phyloP scores from a whole-genome alignment of 2,797 vertebrate species.

The Sebastolobus alascanus region DNA sequence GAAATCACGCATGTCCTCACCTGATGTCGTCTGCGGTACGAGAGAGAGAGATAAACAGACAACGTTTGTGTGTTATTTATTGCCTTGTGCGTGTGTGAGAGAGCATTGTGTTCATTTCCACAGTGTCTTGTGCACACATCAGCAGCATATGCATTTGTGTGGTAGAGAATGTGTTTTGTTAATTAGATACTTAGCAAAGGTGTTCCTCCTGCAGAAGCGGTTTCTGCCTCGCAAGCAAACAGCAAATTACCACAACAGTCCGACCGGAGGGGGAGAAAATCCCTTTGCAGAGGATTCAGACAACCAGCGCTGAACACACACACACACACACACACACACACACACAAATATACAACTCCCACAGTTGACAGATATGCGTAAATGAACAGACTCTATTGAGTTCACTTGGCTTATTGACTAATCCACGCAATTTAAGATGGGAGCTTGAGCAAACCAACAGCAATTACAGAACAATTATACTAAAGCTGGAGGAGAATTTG shows the following conservation, averaged over 20 bases:
- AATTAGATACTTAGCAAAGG: slow-evolving; percentile 71
- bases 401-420: slow-evolving; percentile 69
- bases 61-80: not conserved
- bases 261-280: slow-evolving; percentile 56
- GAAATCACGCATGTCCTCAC: slow-evolving; percentile 98
- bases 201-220: slow-evolving; percentile 46
- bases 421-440: slow-evolving; percentile 62
- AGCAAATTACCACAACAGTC: slow-evolving; percentile 64
- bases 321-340: slow-evolving; percentile 26
- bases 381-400: slow-evolving; percentile 62
- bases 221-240: slow-evolving; percentile 70
- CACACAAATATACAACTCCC: slow-evolving; percentile 31
- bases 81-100: not conserved
- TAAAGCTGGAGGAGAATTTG: slow-evolving; percentile 10
- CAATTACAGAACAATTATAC: slow-evolving; percentile 46
- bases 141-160: slow-evolving; percentile 32
- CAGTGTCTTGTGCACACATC: slow-evolving; percentile 15
- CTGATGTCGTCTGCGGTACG: slow-evolving; percentile 92
- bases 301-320: slow-evolving; percentile 20
- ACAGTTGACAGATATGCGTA: slow-evolving; percentile 51
- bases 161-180: slow-evolving; percentile 52
- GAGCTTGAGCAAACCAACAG: slow-evolving; percentile 56
- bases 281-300: slow-evolving; percentile 54
- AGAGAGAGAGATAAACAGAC: not conserved
- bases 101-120: not conserved